phyloP scores from a whole-genome alignment of 2,797 vertebrate genomes.

The Chelidonichthys spinosus region DNA sequence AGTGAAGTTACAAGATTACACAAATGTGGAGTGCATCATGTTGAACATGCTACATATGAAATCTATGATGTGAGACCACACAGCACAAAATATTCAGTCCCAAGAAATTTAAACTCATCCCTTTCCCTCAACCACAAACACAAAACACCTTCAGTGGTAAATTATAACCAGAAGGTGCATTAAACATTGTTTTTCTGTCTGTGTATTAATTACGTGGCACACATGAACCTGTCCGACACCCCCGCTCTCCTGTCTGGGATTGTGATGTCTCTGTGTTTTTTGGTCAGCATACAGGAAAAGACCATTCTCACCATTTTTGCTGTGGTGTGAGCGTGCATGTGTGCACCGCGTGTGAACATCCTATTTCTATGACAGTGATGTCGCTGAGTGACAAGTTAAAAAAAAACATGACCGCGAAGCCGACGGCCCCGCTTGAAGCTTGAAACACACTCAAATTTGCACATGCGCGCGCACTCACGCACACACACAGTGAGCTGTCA shows the following conservation, averaged over 20 bases:
- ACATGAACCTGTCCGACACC: conserved; percentile 15
- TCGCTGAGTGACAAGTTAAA: conserved; percentile 43
- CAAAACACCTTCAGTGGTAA: neutral
- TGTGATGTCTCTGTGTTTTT: conserved; percentile 15
- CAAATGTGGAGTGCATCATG: conserved; percentile 5
- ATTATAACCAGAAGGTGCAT: conserved; percentile 4
- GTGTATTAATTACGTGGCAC: neutral
- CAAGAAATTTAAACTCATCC: conserved; percentile 3
- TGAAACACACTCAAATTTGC: conserved; percentile 31
- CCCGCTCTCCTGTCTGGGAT: conserved; percentile 8
- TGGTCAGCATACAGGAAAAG: conserved; percentile 35
- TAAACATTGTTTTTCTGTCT: neutral
- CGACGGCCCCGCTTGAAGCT: conserved; percentile 33
- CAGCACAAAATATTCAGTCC: neutral
- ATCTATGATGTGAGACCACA: neutral
- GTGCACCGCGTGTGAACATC: conserved; percentile 10
- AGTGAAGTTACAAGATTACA: conserved; percentile 26
- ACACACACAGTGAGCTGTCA: conserved; percentile 78
- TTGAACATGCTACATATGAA: conserved; percentile 2
- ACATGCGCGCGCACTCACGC: conserved; percentile 30
- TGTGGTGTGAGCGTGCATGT: neutral
- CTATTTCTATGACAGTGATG: conserved; percentile 25
- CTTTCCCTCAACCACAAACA: neutral
- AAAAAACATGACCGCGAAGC: conserved; percentile 55
- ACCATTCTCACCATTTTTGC: conserved; percentile 11